These are phyloP conservation scores for Macrosiphum euphorbiae DNA, from an alignment of 2,888 invertebrate genomes.

Conservation along the genomic window DNA sequence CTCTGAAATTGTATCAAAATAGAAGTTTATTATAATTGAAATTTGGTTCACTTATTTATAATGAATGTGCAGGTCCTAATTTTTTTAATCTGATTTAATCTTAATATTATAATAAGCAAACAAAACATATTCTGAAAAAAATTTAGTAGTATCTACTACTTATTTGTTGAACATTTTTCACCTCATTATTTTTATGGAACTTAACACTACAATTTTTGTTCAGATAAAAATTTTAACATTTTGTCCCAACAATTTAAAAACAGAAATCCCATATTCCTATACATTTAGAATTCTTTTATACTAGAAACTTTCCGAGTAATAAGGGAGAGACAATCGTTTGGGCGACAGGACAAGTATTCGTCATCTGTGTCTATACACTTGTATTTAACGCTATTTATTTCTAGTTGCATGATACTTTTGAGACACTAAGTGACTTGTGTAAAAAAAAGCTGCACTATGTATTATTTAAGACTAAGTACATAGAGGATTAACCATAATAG, in stretches of 20 bases:
- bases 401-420: neutral
- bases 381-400: neutral
- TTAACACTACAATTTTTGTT: no score
- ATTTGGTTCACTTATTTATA: neutral
- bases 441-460: neutral
- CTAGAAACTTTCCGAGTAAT: neutral
- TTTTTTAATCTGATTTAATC: neutral
- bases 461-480: neutral
- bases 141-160: neutral
- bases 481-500: no score
- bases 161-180: neutral
- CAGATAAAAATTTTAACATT: neutral
- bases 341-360: neutral
- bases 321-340: neutral
- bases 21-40: neutral
- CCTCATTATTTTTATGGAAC: neutral
- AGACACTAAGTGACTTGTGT: neutral
- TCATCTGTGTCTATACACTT: neutral
- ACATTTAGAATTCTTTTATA: neutral
- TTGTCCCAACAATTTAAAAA: neutral
- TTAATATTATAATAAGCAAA: no score
- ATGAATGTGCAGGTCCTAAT: neutral
- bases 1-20: neutral
- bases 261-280: neutral
- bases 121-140: no score